phyloP scores from a whole-genome alignment of 2,888 invertebrate species.

The Eilema caniola region DNA sequence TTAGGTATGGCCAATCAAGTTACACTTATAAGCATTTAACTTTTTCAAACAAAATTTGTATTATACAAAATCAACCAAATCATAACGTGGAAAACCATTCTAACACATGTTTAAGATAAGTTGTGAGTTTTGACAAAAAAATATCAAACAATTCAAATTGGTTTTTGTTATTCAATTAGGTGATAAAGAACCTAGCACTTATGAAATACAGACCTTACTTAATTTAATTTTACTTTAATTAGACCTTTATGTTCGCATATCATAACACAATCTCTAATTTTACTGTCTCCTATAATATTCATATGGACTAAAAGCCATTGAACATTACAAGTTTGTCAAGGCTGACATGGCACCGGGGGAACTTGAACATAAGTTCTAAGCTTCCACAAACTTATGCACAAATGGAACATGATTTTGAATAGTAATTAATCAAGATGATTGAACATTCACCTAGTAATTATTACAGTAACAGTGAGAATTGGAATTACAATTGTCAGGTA shows the following conservation, averaged over 20 bases:
- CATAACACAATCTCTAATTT: background rate
- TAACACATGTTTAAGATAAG: too few relatives aligned
- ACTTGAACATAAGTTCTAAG: constrained; percentile 26
- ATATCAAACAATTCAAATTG: too few relatives aligned
- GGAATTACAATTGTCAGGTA: background rate
- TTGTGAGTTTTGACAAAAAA: too few relatives aligned
- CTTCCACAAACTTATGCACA: constrained; percentile 23
- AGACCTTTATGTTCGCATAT: background rate
- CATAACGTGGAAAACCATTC: too few relatives aligned
- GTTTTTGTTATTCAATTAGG: too few relatives aligned
- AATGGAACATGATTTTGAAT: constrained; percentile 28
- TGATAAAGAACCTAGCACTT: background rate
- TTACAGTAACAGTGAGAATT: background rate
- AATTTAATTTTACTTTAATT: too few relatives aligned
- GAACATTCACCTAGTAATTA: background rate
- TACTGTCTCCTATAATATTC: background rate
- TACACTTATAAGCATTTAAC: too few relatives aligned
- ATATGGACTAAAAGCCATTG: constrained; percentile 4
- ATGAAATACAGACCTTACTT: background rate
- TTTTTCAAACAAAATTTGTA: too few relatives aligned
- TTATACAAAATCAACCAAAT: too few relatives aligned
- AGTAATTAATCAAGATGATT: constrained; percentile 31
- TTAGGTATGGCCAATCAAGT: too few relatives aligned
- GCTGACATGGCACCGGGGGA: constrained; percentile 25
- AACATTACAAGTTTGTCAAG: constrained; percentile 30